These are phyloP conservation scores for Leguminivora glycinivorella DNA, from an alignment of 1,140 invertebrate species.

Conservation along the genomic window DNA sequence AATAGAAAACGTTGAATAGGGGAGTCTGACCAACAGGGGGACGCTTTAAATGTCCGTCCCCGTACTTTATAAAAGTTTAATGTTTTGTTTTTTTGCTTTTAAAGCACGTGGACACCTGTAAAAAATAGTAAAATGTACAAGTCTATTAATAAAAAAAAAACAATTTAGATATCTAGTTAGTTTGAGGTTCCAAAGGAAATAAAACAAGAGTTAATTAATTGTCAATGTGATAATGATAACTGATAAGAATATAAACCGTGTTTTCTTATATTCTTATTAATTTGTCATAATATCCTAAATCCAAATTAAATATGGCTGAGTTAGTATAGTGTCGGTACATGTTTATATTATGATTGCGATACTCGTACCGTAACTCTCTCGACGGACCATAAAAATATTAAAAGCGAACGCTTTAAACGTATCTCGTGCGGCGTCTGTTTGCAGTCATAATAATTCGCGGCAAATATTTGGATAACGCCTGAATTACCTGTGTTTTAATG, in stretches of 20 bases:
- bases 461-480: conserved; percentile 20
- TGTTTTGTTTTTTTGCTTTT: not conserved
- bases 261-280: too few relatives aligned
- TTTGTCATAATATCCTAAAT: not conserved
- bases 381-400: conserved; percentile 9
- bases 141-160: too few relatives aligned
- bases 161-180: too few relatives aligned
- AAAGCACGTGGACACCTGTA: not conserved
- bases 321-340: not conserved
- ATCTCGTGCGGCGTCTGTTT: conserved; percentile 23
- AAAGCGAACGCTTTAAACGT: conserved; percentile 14
- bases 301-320: not conserved
- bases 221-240: too few relatives aligned
- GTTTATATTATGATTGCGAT: not conserved
- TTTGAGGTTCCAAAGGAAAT: too few relatives aligned
- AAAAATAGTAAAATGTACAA: too few relatives aligned
- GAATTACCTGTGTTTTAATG: conserved; percentile 34
- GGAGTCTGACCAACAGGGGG: not conserved
- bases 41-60: not conserved
- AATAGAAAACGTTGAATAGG: not conserved
- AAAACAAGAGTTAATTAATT: too few relatives aligned
- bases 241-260: too few relatives aligned
- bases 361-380: conserved; percentile 3
- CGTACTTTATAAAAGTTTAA: not conserved
- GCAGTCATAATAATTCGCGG: conserved; percentile 24